phyloP scores from a whole-genome alignment of 2,113 vertebrate genomes.

The Calypte anna region DNA sequence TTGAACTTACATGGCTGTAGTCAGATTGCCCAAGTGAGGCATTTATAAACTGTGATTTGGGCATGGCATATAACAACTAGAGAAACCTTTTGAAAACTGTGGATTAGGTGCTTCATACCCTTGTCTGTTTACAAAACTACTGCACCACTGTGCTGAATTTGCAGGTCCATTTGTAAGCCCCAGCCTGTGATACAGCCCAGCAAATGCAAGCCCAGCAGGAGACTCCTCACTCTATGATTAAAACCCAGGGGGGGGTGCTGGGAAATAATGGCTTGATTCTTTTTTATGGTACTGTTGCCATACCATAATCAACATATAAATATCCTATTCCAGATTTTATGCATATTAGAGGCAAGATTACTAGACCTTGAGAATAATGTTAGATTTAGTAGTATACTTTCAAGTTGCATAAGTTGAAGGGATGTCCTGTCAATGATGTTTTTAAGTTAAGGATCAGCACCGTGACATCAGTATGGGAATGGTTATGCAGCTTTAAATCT shows the following conservation, averaged over 20 bases:
- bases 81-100: not conserved
- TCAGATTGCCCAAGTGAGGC: not conserved
- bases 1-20: not conserved
- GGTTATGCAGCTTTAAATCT: not conserved
- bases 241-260: not conserved
- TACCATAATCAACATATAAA: not conserved
- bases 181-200: not conserved
- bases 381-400: not conserved
- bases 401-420: not conserved
- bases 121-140: not conserved
- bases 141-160: not conserved
- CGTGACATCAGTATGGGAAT: not conserved
- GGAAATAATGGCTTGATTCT: not conserved
- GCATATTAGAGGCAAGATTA: not conserved
- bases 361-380: not conserved
- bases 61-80: not conserved
- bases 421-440: not conserved
- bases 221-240: not conserved
- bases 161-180: not conserved
- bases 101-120: not conserved
- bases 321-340: not conserved
- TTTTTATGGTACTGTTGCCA: not conserved
- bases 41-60: not conserved
- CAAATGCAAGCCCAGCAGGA: not conserved
- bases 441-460: not conserved